A percentile compares a stretch with the other conserved stretches of the same genome.
phyloP scores from a whole-genome alignment of 2,888 invertebrate species.

The Chymomyza amoena region DNA sequence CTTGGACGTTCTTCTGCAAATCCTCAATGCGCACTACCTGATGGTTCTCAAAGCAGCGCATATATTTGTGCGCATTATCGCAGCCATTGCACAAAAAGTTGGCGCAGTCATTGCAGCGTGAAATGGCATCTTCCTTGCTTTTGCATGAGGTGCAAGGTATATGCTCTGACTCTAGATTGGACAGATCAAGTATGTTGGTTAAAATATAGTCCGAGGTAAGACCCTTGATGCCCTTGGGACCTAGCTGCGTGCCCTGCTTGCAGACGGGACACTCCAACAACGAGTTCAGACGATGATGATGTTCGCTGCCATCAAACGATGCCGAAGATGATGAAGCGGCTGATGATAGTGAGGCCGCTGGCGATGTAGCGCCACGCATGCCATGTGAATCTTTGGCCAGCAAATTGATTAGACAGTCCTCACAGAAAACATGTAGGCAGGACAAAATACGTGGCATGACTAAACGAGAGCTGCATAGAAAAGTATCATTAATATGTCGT shows the following conservation, averaged over 20 bases:
- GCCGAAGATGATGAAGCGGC: conserved; percentile 74
- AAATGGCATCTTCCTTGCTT: conserved; percentile 95
- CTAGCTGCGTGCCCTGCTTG: conserved; percentile 91
- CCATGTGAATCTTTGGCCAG: conserved; percentile 81
- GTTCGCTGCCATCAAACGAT: conserved; percentile 66
- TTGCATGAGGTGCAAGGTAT: conserved; percentile 96
- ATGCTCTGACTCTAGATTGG: conserved; percentile 85
- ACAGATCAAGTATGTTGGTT: conserved; percentile 90
- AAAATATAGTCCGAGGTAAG: conserved; percentile 92
- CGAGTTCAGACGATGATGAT: conserved; percentile 17
- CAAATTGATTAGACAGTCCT: conserved; percentile 91
- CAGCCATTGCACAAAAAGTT: conserved; percentile 96
- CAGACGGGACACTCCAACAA: conserved; percentile 87
- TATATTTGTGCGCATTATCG: conserved; percentile 96
- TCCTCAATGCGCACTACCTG: conserved; percentile 94
- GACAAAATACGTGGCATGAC: conserved; percentile 92
- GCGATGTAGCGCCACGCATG: conserved; percentile 82
- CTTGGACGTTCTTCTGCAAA: conserved; percentile 84
- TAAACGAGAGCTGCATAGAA: conserved; percentile 82
- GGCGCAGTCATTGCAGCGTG: conserved; percentile 96
- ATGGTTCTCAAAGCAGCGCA: conserved; percentile 98
- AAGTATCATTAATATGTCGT: too few relatives aligned
- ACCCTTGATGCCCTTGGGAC: conserved; percentile 87
- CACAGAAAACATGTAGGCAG: conserved; percentile 97
- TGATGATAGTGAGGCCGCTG: conserved; percentile 79